Evolutionary conservation across 2,888 invertebrate species (phyloP), one percentile per base, ranked within the genome.

Genomic region (Macrophya annulata): DNA sequence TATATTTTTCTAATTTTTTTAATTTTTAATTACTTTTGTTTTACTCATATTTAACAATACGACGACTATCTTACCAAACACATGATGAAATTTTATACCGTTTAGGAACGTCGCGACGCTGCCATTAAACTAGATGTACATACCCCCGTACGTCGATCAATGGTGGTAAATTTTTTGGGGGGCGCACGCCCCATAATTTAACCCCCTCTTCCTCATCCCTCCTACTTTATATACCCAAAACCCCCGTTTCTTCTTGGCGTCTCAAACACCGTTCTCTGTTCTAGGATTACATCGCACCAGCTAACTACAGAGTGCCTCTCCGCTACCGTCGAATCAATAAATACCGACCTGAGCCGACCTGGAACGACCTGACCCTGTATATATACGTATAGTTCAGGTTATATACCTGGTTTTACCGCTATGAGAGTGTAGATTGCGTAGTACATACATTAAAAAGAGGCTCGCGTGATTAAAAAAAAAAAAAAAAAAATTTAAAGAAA

Each of bases 281-380:
- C 89, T 77, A 85, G 85, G 85, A 62, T 89, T 89, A 88, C 88
- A 89, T 90, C 89, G 89, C 86, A 87, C 86, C 85, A 85, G 85
- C 88, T 89, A 88, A 88, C 89, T 90, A 89, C 88, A 88, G 89
- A 62, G 87, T 85, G 55, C 77, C 87, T 85, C 84, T 87, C 88
- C 82, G 87, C 89, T 87, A 88, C 87, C 87, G 90, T 89, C 88
- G 88, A 91, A 91, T 91, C 90, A 88, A 91, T 91, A 90, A 91
- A 91, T 90, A 90, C 88, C 88, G 88, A 87, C 87, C 87, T 88
- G 88, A 62, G 85, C 87, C 87, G 85, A 86, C 87, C 88, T 86
- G 86, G 87, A 84, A 87, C 87, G 87, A 89, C 88, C 89, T 88
- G 87, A 85, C 86, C 51, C 72, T 81, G 71, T 31, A 51, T 55